These are phyloP conservation scores for Buphagus erythrorhynchus DNA, from an alignment of 2,797 vertebrate genomes.

Conservation along the genomic window DNA sequence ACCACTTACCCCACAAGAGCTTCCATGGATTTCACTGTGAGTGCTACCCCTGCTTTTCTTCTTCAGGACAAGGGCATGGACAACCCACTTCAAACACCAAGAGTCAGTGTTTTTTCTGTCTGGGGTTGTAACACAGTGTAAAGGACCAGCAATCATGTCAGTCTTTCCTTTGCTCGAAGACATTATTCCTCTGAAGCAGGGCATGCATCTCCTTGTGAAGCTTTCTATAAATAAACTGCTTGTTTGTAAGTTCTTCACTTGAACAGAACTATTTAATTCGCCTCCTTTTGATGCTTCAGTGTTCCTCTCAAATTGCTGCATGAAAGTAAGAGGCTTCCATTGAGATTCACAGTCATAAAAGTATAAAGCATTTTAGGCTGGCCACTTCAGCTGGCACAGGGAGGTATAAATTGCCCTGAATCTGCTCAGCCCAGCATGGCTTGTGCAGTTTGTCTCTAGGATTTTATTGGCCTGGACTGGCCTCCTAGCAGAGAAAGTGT, in stretches of 20 bases:
- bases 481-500: background rate
- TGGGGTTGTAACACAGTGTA: background rate
- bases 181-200: background rate
- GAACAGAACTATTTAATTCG: conserved; percentile 54
- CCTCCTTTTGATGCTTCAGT: conserved; percentile 38
- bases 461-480: conserved; percentile 18
- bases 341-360: conserved; percentile 27
- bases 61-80: conserved; percentile 38
- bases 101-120: background rate
- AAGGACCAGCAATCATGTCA: conserved; percentile 11
- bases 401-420: conserved; percentile 42
- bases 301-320: conserved; percentile 42
- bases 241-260: conserved; percentile 47
- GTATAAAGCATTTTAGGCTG: conserved; percentile 27
- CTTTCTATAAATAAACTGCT: conserved; percentile 51
- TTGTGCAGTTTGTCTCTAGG: conserved; percentile 29
- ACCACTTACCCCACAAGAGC: conserved; percentile 15
- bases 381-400: conserved; percentile 33
- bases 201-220: background rate
- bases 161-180: background rate
- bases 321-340: conserved; percentile 48
- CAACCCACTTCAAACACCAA: background rate
- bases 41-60: conserved; percentile 10
- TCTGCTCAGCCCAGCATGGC: conserved; percentile 39
- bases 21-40: background rate